phyloP scores from a whole-genome alignment of 2,113 vertebrate species.

The Lanius ludovicianus region DNA sequence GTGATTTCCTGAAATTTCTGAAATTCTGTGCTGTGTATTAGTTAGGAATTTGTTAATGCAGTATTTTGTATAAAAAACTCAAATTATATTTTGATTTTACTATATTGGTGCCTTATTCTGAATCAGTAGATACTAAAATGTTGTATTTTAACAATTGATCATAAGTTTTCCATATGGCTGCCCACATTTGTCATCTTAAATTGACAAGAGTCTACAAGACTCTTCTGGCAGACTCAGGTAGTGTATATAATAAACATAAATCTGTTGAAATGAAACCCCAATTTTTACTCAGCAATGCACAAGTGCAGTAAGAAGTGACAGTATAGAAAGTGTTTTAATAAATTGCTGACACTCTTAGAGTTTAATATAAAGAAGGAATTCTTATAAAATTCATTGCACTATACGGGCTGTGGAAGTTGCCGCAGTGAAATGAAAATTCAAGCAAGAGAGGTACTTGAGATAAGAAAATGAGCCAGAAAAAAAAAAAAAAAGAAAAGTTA shows the following conservation, averaged over 20 bases:
- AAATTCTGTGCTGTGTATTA: accelerated
- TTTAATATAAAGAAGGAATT: not conserved
- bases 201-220: not conserved
- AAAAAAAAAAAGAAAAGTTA: not conserved
- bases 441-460: not conserved
- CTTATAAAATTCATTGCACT: not conserved
- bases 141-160: not conserved
- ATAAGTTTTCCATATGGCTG: not conserved
- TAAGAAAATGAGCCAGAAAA: not conserved
- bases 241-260: not conserved
- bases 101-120: not conserved
- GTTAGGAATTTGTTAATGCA: not conserved
- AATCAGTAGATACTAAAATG: not conserved
- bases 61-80: not conserved
- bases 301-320: not conserved
- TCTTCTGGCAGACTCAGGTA: not conserved
- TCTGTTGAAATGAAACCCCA: not conserved
- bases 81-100: not conserved
- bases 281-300: not conserved
- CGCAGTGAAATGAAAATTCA: not conserved
- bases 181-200: not conserved
- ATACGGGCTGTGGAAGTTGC: not conserved
- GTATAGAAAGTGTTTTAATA: not conserved
- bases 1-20: not conserved
- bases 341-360: not conserved